Evolutionary conservation across 2,797 vertebrate species (phyloP), one percentile per base, ranked within the genome.

Genomic region (Hoplostethus mediterraneus): DNA sequence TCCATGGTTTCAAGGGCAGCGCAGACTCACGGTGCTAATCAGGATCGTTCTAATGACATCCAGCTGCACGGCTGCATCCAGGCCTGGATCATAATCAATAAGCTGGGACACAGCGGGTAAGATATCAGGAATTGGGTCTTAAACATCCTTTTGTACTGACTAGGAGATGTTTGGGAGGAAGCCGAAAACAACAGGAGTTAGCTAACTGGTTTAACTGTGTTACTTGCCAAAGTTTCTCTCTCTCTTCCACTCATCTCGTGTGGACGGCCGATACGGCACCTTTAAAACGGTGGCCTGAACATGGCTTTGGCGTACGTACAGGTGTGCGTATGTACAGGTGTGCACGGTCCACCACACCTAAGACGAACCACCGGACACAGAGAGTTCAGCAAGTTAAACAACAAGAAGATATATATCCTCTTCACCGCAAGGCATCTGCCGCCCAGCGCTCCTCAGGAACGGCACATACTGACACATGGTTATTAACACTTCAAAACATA

Each of bases 361-460:
- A 64, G 52, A 48, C 16, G 25, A 72, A 70, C 25, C 10, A 58
- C 31, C 0, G 38, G 11, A 36, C 16, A 53, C 5, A 33, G 31
- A 33, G 31, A 42, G 58, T 17, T 44, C 7, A 31, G 30, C 31
- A 4, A 65, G 44, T 36, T 9, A 3, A 10, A 53, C 21, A 73
- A 42, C 8, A 36, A 21, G n/a, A 30, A 30, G 30, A 60, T 40
- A 17, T 4, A 14, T 4, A 21, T 12, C 9, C 11, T 40, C 6
- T 9, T 9, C 16, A 5, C 53, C 67, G 57, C 12, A 13, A 69
- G 61, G 59, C 83, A 77, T 81, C 76, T 87, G 83, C 55, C 38
- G 16, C 16, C 75, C 87, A 88, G 82, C 81, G 81, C 72, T 59
- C 2, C 2, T 56, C 71, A 30, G 61, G 71, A 73, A 76, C 56